Percentiles rank a stretch among this genome's conserved stretches.
These are phyloP conservation scores for Drosophila barbarae DNA, from an alignment of 2,888 invertebrate genomes.

Conservation along the genomic window DNA sequence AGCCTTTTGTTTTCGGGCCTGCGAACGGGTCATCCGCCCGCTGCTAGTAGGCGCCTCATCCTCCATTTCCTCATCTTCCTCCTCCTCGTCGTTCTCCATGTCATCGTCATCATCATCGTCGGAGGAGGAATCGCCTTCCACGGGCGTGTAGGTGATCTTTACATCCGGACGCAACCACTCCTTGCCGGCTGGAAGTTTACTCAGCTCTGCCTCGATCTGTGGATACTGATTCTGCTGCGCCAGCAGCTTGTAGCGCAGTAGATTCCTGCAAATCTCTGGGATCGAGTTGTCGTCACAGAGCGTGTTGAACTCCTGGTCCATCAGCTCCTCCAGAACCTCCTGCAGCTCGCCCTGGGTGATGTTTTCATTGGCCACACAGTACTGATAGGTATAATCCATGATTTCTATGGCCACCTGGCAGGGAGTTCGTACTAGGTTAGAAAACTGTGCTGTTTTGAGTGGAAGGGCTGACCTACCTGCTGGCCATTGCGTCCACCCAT, in stretches of 20 bases:
- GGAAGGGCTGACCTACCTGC: conserved; percentile 80
- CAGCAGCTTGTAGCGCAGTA: conserved; percentile 82
- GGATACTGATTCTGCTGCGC: conserved; percentile 82
- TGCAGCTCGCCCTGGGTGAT: conserved; percentile 83
- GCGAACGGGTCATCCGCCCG: conserved; percentile 59
- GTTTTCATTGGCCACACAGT: conserved; percentile 83
- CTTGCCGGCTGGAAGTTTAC: conserved; percentile 83
- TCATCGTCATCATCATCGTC: conserved; percentile 78
- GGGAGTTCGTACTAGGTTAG: conserved; percentile 51
- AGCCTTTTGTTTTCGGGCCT: conserved; percentile 58
- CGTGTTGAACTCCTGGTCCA: conserved; percentile 88
- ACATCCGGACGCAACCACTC: conserved; percentile 82
- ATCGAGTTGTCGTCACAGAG: conserved; percentile 86
- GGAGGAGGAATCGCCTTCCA: conserved; percentile 77
- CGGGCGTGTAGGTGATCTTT: conserved; percentile 77
- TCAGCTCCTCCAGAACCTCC: conserved; percentile 85
- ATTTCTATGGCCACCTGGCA: conserved; percentile 83
- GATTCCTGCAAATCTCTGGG: conserved; percentile 83
- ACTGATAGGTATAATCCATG: conserved; percentile 84
- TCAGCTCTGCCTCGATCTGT: conserved; percentile 82
- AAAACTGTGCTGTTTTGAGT: conserved; percentile 5
- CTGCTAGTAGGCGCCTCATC: conserved; percentile 49
- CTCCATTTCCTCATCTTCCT: conserved; percentile 28
- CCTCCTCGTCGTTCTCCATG: conserved; percentile 65
- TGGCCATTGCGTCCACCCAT: conserved; percentile 86